Conservation (phyloP, 2,113 vertebrate genomes). For the Dipodomys stephensi region DNA sequence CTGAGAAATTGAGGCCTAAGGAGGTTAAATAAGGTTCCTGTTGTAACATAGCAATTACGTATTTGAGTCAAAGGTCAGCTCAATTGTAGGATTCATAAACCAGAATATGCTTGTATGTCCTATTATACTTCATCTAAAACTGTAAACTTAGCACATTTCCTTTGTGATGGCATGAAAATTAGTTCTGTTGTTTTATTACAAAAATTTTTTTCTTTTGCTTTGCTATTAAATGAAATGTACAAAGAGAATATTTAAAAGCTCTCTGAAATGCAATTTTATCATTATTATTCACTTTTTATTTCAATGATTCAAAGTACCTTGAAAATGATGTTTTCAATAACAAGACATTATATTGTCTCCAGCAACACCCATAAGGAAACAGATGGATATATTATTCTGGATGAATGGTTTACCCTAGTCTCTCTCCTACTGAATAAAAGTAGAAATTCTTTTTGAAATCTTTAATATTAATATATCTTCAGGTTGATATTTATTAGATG, state of each 20-base stretch:
- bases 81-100: not conserved
- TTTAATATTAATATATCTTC: slow-evolving; percentile 21
- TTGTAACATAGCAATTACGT: slow-evolving; percentile 19
- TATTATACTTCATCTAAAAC: not conserved
- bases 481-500: not conserved
- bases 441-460: not conserved
- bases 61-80: slow-evolving; percentile 24
- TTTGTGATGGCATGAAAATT: not conserved
- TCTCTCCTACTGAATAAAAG: not conserved
- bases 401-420: not conserved
- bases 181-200: not conserved
- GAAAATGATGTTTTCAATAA: not conserved
- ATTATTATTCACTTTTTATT: not conserved
- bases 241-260: not conserved
- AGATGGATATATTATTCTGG: not conserved
- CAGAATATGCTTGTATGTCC: not conserved
- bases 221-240: slow-evolving; percentile 8
- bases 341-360: not conserved
- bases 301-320: not conserved
- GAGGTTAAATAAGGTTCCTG: slow-evolving; percentile 16
- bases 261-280: not conserved
- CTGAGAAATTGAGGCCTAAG: slow-evolving; percentile 28
- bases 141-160: not conserved
- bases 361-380: not conserved
- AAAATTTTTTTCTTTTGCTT: slow-evolving; percentile 22